Conservation (phyloP, 2,797 vertebrate species). For the Lagodon rhomboides region DNA sequence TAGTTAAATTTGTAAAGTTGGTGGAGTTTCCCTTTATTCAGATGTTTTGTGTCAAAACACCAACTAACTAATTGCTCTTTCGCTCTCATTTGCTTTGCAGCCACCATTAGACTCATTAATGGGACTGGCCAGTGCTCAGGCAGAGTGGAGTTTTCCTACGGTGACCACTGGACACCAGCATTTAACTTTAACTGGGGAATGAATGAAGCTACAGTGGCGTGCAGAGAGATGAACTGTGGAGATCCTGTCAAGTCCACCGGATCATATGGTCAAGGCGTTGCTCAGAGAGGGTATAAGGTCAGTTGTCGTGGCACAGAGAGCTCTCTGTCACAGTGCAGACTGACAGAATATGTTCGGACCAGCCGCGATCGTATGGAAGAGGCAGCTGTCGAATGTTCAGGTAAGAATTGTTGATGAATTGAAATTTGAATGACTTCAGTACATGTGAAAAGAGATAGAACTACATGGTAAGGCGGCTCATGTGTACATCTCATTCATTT, state of each 20-base stretch:
- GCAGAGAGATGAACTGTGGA: slow-evolving; percentile 81
- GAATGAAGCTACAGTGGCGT: slow-evolving; percentile 76
- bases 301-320: slow-evolving; percentile 63
- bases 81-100: slow-evolving; percentile 45
- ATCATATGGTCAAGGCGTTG: slow-evolving; percentile 39
- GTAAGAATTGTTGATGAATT: slow-evolving; percentile 28
- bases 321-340: slow-evolving; percentile 61
- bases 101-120: slow-evolving; percentile 67
- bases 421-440: not conserved
- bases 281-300: slow-evolving; percentile 42
- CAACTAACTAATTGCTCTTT: not conserved
- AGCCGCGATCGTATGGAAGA: slow-evolving; percentile 13
- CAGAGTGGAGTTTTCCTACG: slow-evolving; percentile 67
- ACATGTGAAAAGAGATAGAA: not conserved
- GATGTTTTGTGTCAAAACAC: not conserved
- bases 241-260: slow-evolving; percentile 35
- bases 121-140: slow-evolving; percentile 75
- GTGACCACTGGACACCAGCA: slow-evolving; percentile 59
- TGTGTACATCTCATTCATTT: no score
- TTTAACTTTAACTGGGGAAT: slow-evolving; percentile 65
- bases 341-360: slow-evolving; percentile 24
- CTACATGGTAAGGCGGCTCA: no score
- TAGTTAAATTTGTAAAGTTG: no score
- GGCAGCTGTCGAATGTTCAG: slow-evolving; percentile 72
- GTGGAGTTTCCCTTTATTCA: no score